Evolutionary conservation across 1,140 invertebrate genomes (phyloP).

Genomic region (Papilio machaon): DNA sequence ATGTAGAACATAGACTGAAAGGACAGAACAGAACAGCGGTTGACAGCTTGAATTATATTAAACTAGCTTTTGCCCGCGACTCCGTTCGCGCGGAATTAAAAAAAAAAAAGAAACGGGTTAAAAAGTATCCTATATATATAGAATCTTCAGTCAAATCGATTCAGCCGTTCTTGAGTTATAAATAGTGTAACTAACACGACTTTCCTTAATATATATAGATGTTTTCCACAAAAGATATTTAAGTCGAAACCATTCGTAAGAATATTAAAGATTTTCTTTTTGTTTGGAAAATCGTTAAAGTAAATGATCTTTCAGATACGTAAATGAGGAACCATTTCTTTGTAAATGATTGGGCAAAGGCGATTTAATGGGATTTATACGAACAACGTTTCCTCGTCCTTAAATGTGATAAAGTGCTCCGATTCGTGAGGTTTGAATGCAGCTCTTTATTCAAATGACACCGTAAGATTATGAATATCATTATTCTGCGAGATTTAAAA

Average conservation of each 20-base stretch:
- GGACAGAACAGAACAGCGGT: no score
- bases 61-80: no score
- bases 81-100: no score
- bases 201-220: no score
- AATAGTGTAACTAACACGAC: no score
- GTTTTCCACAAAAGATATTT: not conserved
- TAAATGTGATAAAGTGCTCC: not conserved
- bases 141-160: no score
- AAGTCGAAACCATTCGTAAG: not conserved
- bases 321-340: constrained; percentile 20
- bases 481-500: not conserved
- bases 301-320: constrained; percentile 5
- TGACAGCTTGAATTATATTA: not conserved
- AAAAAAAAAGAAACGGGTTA: no score
- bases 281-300: constrained; percentile 21
- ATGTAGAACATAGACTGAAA: no score
- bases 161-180: no score
- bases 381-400: not conserved
- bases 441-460: not conserved
- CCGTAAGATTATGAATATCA: not conserved
- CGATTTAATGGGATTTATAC: not conserved
- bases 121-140: no score
- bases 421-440: not conserved
- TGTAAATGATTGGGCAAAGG: constrained; percentile 1
- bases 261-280: constrained; percentile 18